These are phyloP conservation scores for Gisinianus flammeolus DNA, from an alignment of 2,888 invertebrate species.

Conservation along the genomic window DNA sequence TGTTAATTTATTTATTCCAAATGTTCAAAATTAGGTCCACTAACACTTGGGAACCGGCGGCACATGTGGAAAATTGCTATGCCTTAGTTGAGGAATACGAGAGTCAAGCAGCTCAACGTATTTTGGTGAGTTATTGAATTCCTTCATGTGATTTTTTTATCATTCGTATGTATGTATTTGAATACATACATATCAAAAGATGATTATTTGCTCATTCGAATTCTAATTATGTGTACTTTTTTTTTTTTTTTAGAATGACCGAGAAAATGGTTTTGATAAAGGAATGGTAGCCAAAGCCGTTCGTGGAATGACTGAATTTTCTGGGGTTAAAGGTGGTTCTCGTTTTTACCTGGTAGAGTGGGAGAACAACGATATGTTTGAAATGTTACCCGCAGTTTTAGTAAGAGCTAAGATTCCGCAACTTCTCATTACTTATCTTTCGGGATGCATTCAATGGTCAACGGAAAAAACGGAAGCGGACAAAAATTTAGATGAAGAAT, in stretches of 20 bases:
- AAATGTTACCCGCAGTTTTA: background rate
- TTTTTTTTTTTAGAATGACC: background rate
- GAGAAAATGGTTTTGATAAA: constrained; percentile 1
- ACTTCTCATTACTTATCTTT: background rate
- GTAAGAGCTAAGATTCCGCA: background rate
- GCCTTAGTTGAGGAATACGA: background rate
- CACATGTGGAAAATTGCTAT: background rate
- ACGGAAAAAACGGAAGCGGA: background rate
- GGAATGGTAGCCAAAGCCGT: background rate
- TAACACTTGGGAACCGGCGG: background rate
- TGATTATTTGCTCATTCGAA: no score
- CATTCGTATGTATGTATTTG: no score
- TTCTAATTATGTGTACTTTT: no score
- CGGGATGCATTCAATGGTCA: background rate
- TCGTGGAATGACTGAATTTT: background rate
- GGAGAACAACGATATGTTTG: background rate
- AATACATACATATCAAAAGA: no score
- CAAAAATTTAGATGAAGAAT: background rate
- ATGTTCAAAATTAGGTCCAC: no score
- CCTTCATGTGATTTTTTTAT: no score
- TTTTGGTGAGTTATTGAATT: background rate
- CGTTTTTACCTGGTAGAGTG: background rate
- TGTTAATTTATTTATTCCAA: no score
- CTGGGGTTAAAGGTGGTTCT: background rate
- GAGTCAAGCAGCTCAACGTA: no score